A percentile compares a stretch with the other conserved stretches of the same genome.
These are phyloP conservation scores for Hippoglossus hippoglossus DNA, from an alignment of 2,797 vertebrate genomes.

Conservation along the genomic window DNA sequence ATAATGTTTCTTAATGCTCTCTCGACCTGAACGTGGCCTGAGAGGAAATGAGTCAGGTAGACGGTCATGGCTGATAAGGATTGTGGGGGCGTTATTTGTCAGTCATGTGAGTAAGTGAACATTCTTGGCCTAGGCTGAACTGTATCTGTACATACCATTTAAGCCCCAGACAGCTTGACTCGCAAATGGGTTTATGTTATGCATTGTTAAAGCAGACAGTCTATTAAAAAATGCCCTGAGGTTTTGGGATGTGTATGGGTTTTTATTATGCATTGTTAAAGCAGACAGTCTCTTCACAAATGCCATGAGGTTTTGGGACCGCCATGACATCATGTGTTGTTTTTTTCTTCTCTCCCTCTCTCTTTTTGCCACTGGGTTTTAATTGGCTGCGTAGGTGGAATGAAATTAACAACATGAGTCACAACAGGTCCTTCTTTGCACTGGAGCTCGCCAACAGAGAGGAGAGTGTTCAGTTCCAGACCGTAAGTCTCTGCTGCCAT, in stretches of 20 bases:
- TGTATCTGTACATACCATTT: slow-evolving; percentile 19
- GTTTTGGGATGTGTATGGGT: slow-evolving; percentile 29
- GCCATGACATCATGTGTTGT: slow-evolving; percentile 62
- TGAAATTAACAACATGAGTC: slow-evolving; percentile 98
- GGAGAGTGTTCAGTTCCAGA: slow-evolving; percentile 98
- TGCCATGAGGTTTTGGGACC: slow-evolving; percentile 34
- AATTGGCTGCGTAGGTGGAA: slow-evolving; percentile 91
- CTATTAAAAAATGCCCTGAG: slow-evolving; percentile 26
- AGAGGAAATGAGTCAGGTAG: slow-evolving; percentile 48
- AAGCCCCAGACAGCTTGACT: slow-evolving; percentile 14
- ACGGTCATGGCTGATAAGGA: slow-evolving; percentile 20
- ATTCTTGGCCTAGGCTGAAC: slow-evolving; percentile 25
- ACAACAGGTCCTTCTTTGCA: slow-evolving; percentile 97
- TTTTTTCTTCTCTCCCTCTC: slow-evolving; percentile 15
- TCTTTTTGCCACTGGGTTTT: slow-evolving; percentile 41
- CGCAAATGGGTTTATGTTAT: slow-evolving; percentile 12
- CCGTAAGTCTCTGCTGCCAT: slow-evolving; percentile 86
- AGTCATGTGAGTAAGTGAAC: slow-evolving; percentile 24
- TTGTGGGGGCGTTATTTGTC: slow-evolving; percentile 22
- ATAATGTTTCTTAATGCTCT: slow-evolving; percentile 18
- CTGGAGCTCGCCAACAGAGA: slow-evolving; percentile 96
- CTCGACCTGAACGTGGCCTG: slow-evolving; percentile 23
- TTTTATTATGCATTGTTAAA: slow-evolving; percentile 27
- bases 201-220: slow-evolving; percentile 19
- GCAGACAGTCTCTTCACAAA: slow-evolving; percentile 26